Evolutionary conservation across 2,797 vertebrate genomes (phyloP).

Genomic region (Lutjanus argentimaculatus): DNA sequence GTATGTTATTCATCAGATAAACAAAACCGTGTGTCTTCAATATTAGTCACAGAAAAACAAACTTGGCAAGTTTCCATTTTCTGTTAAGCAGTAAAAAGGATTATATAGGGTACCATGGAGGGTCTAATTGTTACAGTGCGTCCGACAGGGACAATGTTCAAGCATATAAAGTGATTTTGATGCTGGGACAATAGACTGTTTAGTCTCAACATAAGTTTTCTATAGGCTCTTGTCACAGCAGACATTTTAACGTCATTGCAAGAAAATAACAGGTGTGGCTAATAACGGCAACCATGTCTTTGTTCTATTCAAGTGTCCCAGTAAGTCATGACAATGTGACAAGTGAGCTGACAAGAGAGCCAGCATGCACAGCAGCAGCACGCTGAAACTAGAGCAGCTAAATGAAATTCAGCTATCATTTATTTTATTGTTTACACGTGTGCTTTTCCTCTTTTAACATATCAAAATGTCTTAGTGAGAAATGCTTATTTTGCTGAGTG

Average conservation of each 20-base stretch:
- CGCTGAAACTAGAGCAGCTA: too few species aligned
- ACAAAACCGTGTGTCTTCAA: background rate
- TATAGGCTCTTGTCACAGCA: too few species aligned
- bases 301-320: background rate
- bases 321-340: background rate
- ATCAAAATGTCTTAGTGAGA: background rate
- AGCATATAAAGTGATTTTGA: too few species aligned
- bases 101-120: background rate
- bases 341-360: background rate
- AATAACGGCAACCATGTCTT: too few species aligned
- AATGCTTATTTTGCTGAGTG: background rate
- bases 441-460: background rate
- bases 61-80: background rate
- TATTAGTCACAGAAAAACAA: background rate
- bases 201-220: too few species aligned
- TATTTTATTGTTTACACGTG: too few species aligned
- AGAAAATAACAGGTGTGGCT: too few species aligned
- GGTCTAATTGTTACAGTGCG: background rate
- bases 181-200: too few species aligned
- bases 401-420: too few species aligned
- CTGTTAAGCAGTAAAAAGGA: background rate
- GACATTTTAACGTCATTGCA: too few species aligned
- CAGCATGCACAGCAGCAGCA: background rate
- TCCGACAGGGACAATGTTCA: background rate
- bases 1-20: background rate